phyloP scores from a whole-genome alignment of 92 coral and sea anemone species.

The Metridium senile region DNA sequence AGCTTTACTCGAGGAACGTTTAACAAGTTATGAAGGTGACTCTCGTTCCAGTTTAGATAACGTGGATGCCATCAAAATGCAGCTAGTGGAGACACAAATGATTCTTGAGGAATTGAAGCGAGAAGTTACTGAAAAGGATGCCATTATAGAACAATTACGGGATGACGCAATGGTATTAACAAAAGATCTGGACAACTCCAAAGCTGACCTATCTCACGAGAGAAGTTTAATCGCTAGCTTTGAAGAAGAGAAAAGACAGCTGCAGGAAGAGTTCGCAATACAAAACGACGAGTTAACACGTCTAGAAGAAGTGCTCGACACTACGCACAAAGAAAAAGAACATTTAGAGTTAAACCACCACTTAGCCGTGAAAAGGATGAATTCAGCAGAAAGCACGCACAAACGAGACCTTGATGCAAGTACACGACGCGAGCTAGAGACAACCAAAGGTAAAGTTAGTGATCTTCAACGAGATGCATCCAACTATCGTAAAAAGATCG shows the following conservation, averaged over 20 bases:
- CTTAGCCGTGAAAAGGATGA: constrained; percentile 76
- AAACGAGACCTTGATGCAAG: constrained; percentile 67
- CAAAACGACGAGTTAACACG: constrained; percentile 79
- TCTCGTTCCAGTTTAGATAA: constrained; percentile 73
- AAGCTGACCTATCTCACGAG: constrained; percentile 71
- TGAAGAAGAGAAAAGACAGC: constrained; percentile 81
- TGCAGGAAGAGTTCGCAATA: constrained; percentile 67
- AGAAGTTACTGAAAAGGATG: constrained; percentile 80
- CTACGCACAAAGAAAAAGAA: constrained; percentile 75
- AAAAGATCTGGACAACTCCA: constrained; percentile 73
- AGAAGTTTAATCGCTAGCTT: constrained; percentile 68
- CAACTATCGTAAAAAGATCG: constrained; percentile 62
- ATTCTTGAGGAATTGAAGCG: constrained; percentile 79
- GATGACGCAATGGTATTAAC: constrained; percentile 75
- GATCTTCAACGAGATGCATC: constrained; percentile 79
- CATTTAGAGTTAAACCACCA: constrained; percentile 81
- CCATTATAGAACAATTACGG: constrained; percentile 76
- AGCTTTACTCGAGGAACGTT: constrained; percentile 64
- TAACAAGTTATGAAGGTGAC: constrained; percentile 61
- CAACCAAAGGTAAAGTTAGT: constrained; percentile 64
- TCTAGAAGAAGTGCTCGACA: constrained; percentile 55
- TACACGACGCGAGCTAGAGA: constrained; percentile 81
- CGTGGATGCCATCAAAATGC: constrained; percentile 75
- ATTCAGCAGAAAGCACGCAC: constrained; percentile 56
- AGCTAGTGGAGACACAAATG: constrained; percentile 83